A percentile compares a stretch with the other conserved stretches of the same genome.
Evolutionary conservation across 2,888 invertebrate species (phyloP).

Genomic region (Drosophila subsilvestris): DNA sequence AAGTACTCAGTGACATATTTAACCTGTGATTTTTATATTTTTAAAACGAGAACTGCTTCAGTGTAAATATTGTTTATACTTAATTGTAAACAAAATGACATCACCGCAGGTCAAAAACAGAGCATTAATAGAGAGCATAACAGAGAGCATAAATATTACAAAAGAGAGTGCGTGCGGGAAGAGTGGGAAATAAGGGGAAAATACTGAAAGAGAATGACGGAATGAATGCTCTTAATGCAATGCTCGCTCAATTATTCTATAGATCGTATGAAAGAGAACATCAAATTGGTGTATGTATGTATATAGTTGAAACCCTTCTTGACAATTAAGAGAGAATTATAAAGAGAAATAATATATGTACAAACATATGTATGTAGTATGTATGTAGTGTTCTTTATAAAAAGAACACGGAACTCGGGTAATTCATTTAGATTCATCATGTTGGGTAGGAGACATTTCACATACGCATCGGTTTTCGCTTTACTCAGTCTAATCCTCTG

Average conservation of each 20-base stretch:
- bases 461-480: not conserved
- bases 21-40: no score
- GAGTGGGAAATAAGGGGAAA: not conserved
- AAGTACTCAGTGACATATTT: no score
- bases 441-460: constrained; percentile 23
- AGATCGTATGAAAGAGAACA: no score
- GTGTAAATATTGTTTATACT: not conserved
- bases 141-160: not conserved
- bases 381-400: no score
- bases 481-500: not conserved
- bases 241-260: no score
- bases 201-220: no score
- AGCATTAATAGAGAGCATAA: not conserved
- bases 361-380: no score
- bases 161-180: not conserved
- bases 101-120: constrained; percentile 18
- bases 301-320: no score
- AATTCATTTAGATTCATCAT: constrained; percentile 20
- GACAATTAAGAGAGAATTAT: not conserved
- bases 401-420: not conserved
- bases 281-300: no score
- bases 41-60: not conserved
- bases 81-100: constrained; percentile 45
- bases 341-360: not conserved
- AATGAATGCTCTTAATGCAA: no score